Conservation (phyloP, 2,797 vertebrate species). For the Cetoscarus ocellatus region DNA sequence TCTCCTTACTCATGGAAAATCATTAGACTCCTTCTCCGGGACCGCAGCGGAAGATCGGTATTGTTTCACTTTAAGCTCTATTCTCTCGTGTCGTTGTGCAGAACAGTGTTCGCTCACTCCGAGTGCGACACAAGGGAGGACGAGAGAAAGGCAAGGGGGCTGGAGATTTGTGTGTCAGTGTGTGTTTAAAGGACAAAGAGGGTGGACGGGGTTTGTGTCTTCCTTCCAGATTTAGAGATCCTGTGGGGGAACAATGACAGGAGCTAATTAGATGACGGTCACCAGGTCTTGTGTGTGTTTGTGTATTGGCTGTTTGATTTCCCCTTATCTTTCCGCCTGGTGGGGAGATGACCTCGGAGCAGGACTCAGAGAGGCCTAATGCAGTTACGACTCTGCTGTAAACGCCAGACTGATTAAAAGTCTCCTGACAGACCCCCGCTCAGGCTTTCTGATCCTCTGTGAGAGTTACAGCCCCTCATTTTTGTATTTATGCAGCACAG, state of each 20-base stretch:
- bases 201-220: slow-evolving; percentile 57
- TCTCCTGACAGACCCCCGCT: not conserved
- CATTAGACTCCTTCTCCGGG: not conserved
- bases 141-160: not conserved
- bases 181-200: slow-evolving; percentile 49
- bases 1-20: slow-evolving; percentile 21
- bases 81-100: slow-evolving; percentile 3
- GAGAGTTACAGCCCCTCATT: not conserved
- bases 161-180: slow-evolving; percentile 28
- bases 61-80: not conserved
- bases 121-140: not conserved
- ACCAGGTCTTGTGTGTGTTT: slow-evolving; percentile 43
- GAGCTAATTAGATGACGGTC: slow-evolving; percentile 74
- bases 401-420: slow-evolving; percentile 21
- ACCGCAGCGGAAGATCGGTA: slow-evolving; percentile 24
- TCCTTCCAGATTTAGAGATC: slow-evolving; percentile 76
- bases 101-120: slow-evolving; percentile 14
- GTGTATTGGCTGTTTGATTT: slow-evolving; percentile 40
- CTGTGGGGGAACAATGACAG: slow-evolving; percentile 77
- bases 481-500: slow-evolving; percentile 26
- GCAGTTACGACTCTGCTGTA: slow-evolving; percentile 9
- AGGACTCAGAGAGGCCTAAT: slow-evolving; percentile 12
- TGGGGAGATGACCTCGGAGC: slow-evolving; percentile 59
- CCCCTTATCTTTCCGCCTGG: slow-evolving; percentile 62
- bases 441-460: not conserved